These are phyloP conservation scores for Xenops minutus DNA, from an alignment of 2,797 vertebrate genomes.

Conservation along the genomic window DNA sequence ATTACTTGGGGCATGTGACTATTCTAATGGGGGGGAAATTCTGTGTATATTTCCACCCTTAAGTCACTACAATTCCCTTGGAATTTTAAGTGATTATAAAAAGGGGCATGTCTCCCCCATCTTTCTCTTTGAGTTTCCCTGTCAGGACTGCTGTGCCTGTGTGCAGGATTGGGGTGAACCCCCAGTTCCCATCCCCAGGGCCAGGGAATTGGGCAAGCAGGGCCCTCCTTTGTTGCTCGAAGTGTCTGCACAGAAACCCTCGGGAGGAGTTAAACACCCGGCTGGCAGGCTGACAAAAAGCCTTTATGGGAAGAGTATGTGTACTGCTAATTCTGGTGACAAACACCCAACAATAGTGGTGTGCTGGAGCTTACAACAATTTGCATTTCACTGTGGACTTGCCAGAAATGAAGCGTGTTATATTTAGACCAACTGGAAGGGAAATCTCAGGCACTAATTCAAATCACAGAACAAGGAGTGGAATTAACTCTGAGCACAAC, in stretches of 20 bases:
- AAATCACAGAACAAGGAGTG: neutral
- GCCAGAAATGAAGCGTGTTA: conserved; percentile 19
- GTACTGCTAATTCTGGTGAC: conserved; percentile 55
- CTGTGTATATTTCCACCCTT: neutral
- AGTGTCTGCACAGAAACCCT: conserved; percentile 13
- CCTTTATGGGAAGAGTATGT: conserved; percentile 34
- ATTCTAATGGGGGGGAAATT: neutral
- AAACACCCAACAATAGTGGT: conserved; percentile 47
- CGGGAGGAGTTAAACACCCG: neutral
- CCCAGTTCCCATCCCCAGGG: neutral
- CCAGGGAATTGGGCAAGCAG: neutral
- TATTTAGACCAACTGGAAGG: conserved; percentile 44
- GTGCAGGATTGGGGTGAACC: neutral
- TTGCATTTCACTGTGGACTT: conserved; percentile 42
- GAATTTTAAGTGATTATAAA: neutral
- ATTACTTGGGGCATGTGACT: neutral
- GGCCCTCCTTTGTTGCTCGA: conserved; percentile 2
- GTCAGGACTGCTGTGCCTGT: neutral
- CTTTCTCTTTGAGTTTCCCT: neutral
- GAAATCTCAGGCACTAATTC: conserved; percentile 25
- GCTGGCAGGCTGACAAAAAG: conserved; percentile 30
- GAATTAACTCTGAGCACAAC: conserved; percentile 16
- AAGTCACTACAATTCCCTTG: neutral
- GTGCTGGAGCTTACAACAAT: conserved; percentile 34
- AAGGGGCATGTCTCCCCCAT: neutral